Percentiles rank a stretch among this genome's conserved stretches.
Conservation (phyloP, 2,113 vertebrate species). For the Abramis brama region DNA sequence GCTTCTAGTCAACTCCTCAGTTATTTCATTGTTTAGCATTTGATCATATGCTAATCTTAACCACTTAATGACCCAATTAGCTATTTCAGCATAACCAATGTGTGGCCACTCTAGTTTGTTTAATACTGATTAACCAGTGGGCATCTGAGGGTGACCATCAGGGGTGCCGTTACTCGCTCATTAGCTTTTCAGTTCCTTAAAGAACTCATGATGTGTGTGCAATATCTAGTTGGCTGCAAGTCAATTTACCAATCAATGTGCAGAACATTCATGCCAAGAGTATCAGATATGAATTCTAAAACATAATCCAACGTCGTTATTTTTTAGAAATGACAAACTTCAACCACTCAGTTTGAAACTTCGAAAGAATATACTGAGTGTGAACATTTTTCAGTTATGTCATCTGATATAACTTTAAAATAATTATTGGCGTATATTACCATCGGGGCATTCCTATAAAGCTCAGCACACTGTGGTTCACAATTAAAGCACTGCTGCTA, state of each 20-base stretch:
- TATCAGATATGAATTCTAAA: neutral
- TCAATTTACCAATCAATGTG: conserved; percentile 8
- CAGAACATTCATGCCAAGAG: conserved; percentile 1
- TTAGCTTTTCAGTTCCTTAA: conserved; percentile 25
- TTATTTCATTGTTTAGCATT: conserved; percentile 44
- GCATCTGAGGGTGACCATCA: neutral
- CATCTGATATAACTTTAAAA: too few species aligned
- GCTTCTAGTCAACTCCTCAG: neutral
- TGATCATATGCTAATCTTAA: conserved; percentile 49
- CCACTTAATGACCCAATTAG: conserved; percentile 51
- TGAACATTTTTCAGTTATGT: too few species aligned
- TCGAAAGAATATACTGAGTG: neutral
- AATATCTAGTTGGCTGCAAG: conserved; percentile 27
- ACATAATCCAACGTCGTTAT: neutral
- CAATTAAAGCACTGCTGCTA: neutral
- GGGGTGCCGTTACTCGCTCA: conserved; percentile 16
- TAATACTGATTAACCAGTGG: conserved; percentile 11
- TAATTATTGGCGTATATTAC: neutral
- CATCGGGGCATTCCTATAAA: neutral
- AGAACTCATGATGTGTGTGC: conserved; percentile 32
- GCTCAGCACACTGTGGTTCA: neutral
- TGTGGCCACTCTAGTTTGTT: conserved; percentile 3
- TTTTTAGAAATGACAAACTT: neutral
- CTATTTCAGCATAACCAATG: conserved; percentile 50
- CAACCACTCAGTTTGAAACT: neutral